phyloP scores from a whole-genome alignment of 1,140 invertebrate species.

The Ostrea edulis region DNA sequence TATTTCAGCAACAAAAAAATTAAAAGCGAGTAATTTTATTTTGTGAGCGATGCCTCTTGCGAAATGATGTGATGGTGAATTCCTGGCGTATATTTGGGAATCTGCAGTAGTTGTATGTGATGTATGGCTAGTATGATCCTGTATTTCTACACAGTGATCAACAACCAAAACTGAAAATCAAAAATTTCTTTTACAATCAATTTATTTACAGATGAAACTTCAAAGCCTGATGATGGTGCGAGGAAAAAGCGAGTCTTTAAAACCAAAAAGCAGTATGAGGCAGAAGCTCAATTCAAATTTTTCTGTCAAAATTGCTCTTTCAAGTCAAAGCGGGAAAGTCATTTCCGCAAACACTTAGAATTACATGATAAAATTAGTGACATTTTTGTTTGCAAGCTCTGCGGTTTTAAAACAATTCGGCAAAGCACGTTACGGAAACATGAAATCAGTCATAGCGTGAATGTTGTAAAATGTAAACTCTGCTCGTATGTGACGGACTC shows the following conservation, averaged over 20 bases:
- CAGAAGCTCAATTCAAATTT: constrained; percentile 73
- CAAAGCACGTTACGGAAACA: constrained; percentile 74
- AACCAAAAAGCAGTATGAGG: constrained; percentile 70
- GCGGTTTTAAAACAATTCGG: constrained; percentile 76
- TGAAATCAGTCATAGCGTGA: constrained; percentile 74
- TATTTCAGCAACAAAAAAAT: too few species aligned
- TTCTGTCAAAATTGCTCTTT: constrained; percentile 78
- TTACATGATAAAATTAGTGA: constrained; percentile 73
- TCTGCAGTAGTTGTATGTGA: neutral
- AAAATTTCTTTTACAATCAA: too few species aligned
- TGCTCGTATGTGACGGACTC: constrained; percentile 64
- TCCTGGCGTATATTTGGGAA: too few species aligned
- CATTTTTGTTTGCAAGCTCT: constrained; percentile 73
- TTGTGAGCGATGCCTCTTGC: too few species aligned
- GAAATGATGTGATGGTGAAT: too few species aligned
- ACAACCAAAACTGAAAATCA: neutral
- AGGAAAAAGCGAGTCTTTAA: neutral
- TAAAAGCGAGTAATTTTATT: too few species aligned
- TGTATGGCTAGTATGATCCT: neutral
- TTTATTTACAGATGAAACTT: neutral
- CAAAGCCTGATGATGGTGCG: neutral
- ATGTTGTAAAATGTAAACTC: constrained; percentile 64
- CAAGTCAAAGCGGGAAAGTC: constrained; percentile 78
- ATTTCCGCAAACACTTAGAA: constrained; percentile 74
- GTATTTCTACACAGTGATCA: neutral